Evolutionary conservation across 2,888 invertebrate genomes (phyloP), one percentile per base, ranked within the genome.

Genomic region (Troilus luridus): DNA sequence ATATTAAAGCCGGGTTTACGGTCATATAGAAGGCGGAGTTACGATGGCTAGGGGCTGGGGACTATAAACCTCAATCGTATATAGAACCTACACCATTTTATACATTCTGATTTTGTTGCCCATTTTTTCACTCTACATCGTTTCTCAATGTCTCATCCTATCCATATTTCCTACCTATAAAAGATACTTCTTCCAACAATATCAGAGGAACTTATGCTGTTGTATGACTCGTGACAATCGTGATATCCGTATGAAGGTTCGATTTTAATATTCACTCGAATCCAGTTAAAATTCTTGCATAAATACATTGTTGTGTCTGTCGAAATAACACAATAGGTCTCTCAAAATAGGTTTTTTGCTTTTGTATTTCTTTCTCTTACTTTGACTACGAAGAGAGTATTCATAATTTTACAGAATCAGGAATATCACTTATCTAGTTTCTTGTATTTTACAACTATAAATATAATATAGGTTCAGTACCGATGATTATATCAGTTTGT

Each of bases 1-100:
- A 85, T 85, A 85, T 85, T 85, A 56, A 85, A 85, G 85, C 85
- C 85, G 56, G 56, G 56, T 85, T 85, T 54, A 85, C 85, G 56
- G 85, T 85, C 85, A 56, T 85, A 85, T 58, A 58, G 56, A 85
- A 11, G 12, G 85, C 12, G 12, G n/a, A 85, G 85, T 85, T 85
- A 85, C 85, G 85, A 54, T 11, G 17, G n/a, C 27, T 41, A n/a
- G 56, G n/a, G 56, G 85, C 85, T 85, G 85, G 85, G n/a, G 85
- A 21, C 85, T 17, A 85, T 85, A 85, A 85, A 85, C 85, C 56
- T n/a, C 85, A 85, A 85, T 85, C 85, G 85, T 21, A 85, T 85
- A 85, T 85, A 85, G 56, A 85, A 58, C 56, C 85, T 56, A 58
- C 85, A 58, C 54, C 85, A 85, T 54, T 85, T 85, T 85, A 85